Evolutionary conservation across 2,888 invertebrate genomes (phyloP), one percentile per base, ranked within the genome.

Genomic region (Helobdella robusta): DNA sequence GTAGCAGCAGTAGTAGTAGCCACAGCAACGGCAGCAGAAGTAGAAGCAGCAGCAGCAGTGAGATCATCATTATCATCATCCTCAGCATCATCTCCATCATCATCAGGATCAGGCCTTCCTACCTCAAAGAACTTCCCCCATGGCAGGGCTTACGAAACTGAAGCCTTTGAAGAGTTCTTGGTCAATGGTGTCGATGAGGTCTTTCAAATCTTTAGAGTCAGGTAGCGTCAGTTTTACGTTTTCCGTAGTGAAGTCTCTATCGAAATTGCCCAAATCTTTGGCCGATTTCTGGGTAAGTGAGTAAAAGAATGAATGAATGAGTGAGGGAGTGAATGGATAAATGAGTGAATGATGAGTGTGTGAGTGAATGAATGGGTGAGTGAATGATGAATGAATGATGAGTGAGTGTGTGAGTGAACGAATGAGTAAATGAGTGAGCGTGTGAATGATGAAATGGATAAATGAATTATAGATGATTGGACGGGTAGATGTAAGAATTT

Each of bases 91-190:
- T 50, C 50, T 20, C 23, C 50, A n/a, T 50, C 50, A 28, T 59
- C 59, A 35, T 59, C 59, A 59, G 18, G 35, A 35, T 59, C 59
- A 1, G 0, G 2, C 5, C 20, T 34, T 11, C 34, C n/a, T n/a
- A n/a, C n/a, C n/a, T n/a, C n/a, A n/a, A n/a, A 46, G 20, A 46
- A 46, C 46, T n/a, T n/a, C 46, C 18, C 6, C 48, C 20, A 18
- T 15, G 6, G 8, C 48, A 8, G 66, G 61, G 40, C 67, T 75
- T 23, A 77, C 77, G 68, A 76, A 78, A 32, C 74, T 75, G 84
- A 98, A 98, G 70, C 94, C 94, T 77, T 89, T 86, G 83, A 98
- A 98, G 72, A 93, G 90, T 66, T 88, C 87, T 77, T 97, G 95
- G 83, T 97, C 94, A 87, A 97, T 94, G 48, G 93, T 91, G 71